A percentile compares a stretch with the other conserved stretches of the same genome.
These are phyloP conservation scores for Mormyrus lacerda DNA, from an alignment of 2,113 vertebrate species.

Conservation along the genomic window DNA sequence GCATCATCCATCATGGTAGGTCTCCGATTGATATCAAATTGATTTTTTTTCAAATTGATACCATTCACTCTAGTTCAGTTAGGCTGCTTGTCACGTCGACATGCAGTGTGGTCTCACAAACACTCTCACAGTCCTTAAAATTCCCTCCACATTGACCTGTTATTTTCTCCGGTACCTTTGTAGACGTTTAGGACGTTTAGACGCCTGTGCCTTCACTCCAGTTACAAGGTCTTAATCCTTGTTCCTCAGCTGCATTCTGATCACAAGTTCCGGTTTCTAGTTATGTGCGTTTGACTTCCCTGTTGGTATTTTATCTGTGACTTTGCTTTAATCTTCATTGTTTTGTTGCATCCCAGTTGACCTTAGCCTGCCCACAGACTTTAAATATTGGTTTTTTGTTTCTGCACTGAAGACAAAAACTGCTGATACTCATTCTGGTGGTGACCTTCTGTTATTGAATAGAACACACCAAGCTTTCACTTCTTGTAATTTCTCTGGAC, in stretches of 20 bases:
- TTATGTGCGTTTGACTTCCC: not conserved
- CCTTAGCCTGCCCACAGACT: not conserved
- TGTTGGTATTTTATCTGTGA: not conserved
- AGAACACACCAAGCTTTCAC: not conserved
- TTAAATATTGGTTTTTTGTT: not conserved
- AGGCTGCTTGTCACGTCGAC: not conserved
- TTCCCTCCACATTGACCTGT: not conserved
- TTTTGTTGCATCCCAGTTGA: not conserved
- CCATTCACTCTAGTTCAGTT: not conserved
- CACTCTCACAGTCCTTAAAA: not conserved
- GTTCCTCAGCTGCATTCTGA: not conserved
- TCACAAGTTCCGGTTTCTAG: not conserved
- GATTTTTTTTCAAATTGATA: not conserved
- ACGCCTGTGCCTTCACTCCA: not conserved
- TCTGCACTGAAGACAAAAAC: not conserved
- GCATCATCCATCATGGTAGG: slow-evolving; percentile 93
- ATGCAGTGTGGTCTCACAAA: not conserved
- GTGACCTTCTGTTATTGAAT: not conserved
- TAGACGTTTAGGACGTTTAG: not conserved
- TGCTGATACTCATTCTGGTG: not conserved
- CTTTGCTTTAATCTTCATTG: not conserved
- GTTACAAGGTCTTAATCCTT: not conserved
- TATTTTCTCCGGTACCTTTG: not conserved
- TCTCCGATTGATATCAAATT: not conserved
- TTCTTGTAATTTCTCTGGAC: not conserved